Base-by-base conservation (phyloP, 2,113 vertebrate genomes). In the Mormyrus iriodes region DNA sequence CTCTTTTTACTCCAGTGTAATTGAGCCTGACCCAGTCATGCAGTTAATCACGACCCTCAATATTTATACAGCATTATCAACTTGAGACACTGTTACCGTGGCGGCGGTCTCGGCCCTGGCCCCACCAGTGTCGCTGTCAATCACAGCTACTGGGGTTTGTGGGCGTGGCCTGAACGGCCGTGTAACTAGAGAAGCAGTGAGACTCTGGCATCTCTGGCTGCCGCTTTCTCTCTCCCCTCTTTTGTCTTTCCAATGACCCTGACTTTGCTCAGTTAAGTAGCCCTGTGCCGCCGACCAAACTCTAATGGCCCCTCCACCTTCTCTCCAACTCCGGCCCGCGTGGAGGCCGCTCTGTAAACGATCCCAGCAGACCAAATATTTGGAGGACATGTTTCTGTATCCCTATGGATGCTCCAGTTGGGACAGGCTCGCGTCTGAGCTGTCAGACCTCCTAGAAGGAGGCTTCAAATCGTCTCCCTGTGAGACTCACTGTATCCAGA, bases 11-110 rank as follows among this genome's bases (percentile, higher is more conserved):
- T 89, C 24, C 48, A 52, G 13, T 91, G 92, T 92, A 93, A 94
- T 93, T 94, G 90, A 95, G 94, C 90, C 85, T 93, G 94, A 94
- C 94, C 92, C 91, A 86, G 90, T 91, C 91, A 88, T 90, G 92
- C 94, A 93, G 93, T 96, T 94, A 94, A 93, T 93, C 90, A 90
- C 91, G 91, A 94, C 92, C 94, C 93, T 93, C 92, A 94, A 94
- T 95, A 94, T 95, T 95, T 95, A 92, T 93, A 90, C 92, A 94
- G 92, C 52, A 69, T 91, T 91, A 89, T 91, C 89, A 90, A 90
- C 91, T 92, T 91, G 89, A 88, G 90, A 90, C 89, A 88, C 90
- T 89, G 65, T 69, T 91, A 90, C 91, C 92, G 90, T 90, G 90
- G 91, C 21, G 51, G 91, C 73, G 87, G 92, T 91, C 91, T 91